Evolutionary conservation across 2,797 vertebrate species (phyloP), one percentile per base, ranked within the genome.

Genomic region (Hafferia zeledoni): DNA sequence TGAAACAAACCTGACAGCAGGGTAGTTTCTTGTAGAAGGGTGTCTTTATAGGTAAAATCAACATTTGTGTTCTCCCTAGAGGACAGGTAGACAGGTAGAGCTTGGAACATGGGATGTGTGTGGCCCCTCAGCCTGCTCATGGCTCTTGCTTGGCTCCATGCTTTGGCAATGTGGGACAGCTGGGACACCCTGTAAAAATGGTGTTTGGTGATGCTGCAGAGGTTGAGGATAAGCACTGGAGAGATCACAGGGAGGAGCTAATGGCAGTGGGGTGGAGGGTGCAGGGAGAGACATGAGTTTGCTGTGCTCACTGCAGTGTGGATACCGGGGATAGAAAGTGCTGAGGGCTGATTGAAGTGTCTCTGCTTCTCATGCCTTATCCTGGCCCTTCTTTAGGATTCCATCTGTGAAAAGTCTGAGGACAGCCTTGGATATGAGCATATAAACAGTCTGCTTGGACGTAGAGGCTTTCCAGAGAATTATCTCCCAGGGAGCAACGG

Each of bases 401-500:
- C 99, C 3, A 98, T 99, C 94, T 98, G 98, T 71, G 99, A 99
- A 87, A 98, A 98, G 93, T 96, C 95, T 17, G 98, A 98, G 80
- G 97, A 97, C 70, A 97, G 95, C 64, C 97, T 98, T 10, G 69
- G 7, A 12, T 88, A 55, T 9, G 96, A 97, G 30, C 85, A 83
- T 13, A 77, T 87, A 23, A 55, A 12, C 14, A 93, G 57, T 46
- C 89, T 99, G 64, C 82, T 81, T 59, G 96, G 98, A 22, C 98
- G 98, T 75, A 95, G 63, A 3, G 37, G 15, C 43, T 99, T 99
- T 87, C 97, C 99, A 50, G 88, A 68, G 44, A 93, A 93, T 7
- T 97, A 71, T 4, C 79, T 97, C 18, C 87, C 94, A 30, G 67
- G 5, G 13, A 84, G 10, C 9, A 69, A 39, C 11, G 30, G 1